Evolutionary conservation across 2,797 vertebrate species (phyloP).

Genomic region (Oreonectes daqikongensis): DNA sequence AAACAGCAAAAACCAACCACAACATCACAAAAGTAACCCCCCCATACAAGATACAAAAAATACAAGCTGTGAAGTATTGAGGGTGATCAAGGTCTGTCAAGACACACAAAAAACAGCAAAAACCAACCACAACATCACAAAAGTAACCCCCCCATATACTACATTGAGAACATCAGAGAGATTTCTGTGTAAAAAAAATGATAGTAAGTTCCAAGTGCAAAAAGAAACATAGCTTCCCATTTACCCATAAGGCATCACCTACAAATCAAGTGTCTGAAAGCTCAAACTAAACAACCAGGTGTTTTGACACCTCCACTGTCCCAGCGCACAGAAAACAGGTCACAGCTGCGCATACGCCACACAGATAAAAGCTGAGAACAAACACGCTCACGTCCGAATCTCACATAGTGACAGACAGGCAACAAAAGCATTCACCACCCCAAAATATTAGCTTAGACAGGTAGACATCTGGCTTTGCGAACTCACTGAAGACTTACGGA

Average conservation of each 20-base stretch:
- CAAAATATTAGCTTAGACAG: constrained; percentile 40
- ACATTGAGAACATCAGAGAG: too few species aligned
- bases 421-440: constrained; percentile 42
- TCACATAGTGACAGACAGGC: constrained; percentile 36
- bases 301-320: constrained; percentile 28
- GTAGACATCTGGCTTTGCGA: constrained; percentile 33
- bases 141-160: too few species aligned
- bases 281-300: constrained; percentile 21
- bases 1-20: too few species aligned
- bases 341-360: constrained; percentile 46
- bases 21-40: not conserved
- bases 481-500: constrained; percentile 24
- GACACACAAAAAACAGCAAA: too few species aligned
- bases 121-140: not conserved
- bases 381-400: constrained; percentile 38
- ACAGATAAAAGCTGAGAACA: constrained; percentile 45
- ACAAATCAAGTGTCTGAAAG: constrained; percentile 26
- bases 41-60: too few species aligned
- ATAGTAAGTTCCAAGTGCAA: too few species aligned
- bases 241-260: constrained; percentile 12
- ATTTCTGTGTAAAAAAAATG: too few species aligned
- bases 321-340: constrained; percentile 8
- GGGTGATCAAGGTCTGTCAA: too few species aligned
- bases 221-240: not conserved
- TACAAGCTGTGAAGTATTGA: too few species aligned